These are phyloP conservation scores for Remorina albescens DNA, from an alignment of 2,797 vertebrate species.

Conservation along the genomic window DNA sequence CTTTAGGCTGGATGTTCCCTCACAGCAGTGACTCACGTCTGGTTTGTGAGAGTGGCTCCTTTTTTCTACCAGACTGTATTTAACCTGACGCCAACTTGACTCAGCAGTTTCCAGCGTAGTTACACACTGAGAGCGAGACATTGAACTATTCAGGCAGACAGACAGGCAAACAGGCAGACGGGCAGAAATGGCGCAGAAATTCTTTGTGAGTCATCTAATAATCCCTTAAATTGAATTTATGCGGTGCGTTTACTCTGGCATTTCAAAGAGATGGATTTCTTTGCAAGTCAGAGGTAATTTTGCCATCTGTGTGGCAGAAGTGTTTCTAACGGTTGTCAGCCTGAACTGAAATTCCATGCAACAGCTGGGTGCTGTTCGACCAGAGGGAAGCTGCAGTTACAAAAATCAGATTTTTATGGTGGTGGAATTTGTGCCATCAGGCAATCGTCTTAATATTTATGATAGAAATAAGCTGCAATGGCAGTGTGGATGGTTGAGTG, in stretches of 20 bases:
- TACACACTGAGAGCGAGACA: slow-evolving; percentile 31
- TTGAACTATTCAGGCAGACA: slow-evolving; percentile 23
- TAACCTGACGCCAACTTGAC: slow-evolving; percentile 69
- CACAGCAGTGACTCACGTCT: slow-evolving; percentile 77
- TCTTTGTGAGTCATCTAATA: slow-evolving; percentile 30
- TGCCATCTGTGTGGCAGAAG: slow-evolving; percentile 12
- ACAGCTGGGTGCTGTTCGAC: slow-evolving; percentile 20
- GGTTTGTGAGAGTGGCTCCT: slow-evolving; percentile 54
- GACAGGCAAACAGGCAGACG: slow-evolving; percentile 1
- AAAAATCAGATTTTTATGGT: not conserved
- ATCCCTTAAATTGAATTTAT: slow-evolving; percentile 39
- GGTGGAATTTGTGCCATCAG: not conserved
- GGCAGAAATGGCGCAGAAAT: slow-evolving; percentile 2
- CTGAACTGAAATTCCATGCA: slow-evolving; percentile 36
- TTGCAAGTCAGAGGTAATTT: slow-evolving; percentile 37
- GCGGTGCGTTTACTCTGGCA: slow-evolving; percentile 23
- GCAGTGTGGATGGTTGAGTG: too few relatives aligned
- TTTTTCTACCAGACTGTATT: slow-evolving; percentile 63
- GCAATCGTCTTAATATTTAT: not conserved
- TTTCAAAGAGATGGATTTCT: slow-evolving; percentile 36
- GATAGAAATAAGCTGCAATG: not conserved
- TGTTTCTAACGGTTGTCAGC: slow-evolving; percentile 22
- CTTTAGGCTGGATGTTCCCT: slow-evolving; percentile 49
- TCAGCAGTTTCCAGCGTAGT: slow-evolving; percentile 71
- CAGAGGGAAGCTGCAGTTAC: slow-evolving; percentile 3